These are phyloP conservation scores for Dione vanillae DNA, from an alignment of 2,888 invertebrate species.

Conservation along the genomic window DNA sequence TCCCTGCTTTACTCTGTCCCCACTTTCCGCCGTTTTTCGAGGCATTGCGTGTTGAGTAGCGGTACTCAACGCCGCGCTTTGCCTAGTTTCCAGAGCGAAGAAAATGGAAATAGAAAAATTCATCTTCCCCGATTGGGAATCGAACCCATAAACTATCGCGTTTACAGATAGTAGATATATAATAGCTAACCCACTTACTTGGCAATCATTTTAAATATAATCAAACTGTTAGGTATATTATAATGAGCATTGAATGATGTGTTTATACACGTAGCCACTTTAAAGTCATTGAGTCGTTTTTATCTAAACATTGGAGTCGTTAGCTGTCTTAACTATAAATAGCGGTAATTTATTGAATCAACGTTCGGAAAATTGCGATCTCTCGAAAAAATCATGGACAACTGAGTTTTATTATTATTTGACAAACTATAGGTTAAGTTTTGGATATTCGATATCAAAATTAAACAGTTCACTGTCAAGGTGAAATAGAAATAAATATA, in stretches of 20 bases:
- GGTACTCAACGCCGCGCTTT: too few relatives aligned
- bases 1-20: too few relatives aligned
- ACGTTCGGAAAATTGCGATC: conserved; percentile 11
- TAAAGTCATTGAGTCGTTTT: conserved; percentile 20
- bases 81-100: too few relatives aligned
- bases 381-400: background rate
- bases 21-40: too few relatives aligned
- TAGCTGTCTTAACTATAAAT: conserved; percentile 9
- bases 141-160: too few relatives aligned
- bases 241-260: conserved; percentile 8
- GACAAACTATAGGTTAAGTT: background rate
- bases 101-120: too few relatives aligned
- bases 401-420: background rate
- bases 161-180: too few relatives aligned
- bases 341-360: conserved; percentile 13
- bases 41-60: too few relatives aligned
- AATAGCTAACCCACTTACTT: background rate
- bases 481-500: too few relatives aligned
- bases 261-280: conserved; percentile 9
- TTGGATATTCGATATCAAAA: too few relatives aligned
- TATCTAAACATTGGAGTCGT: conserved; percentile 21
- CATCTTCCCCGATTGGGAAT: too few relatives aligned
- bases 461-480: too few relatives aligned
- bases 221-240: background rate
- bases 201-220: background rate